A percentile compares a stretch with the other conserved stretches of the same genome.
Evolutionary conservation across 1,140 invertebrate species (phyloP).

Genomic region (Cardiocondyla obscurior): DNA sequence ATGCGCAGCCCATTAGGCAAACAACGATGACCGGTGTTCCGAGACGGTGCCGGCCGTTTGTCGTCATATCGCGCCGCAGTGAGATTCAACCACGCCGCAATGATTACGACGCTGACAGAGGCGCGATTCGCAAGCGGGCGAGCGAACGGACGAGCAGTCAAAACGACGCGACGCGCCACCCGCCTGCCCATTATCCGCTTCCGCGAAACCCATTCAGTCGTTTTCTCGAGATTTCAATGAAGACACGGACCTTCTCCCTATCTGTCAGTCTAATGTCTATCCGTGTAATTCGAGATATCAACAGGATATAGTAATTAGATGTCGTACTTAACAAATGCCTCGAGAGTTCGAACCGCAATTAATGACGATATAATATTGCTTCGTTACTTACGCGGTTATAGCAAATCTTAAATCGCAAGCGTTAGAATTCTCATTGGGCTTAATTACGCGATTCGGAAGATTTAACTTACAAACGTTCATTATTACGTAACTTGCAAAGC

Average conservation of each 20-base stretch:
- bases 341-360: conserved; percentile 27
- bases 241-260: conserved; percentile 44
- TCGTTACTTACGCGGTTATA: conserved; percentile 38
- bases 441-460: neutral
- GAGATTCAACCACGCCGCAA: conserved; percentile 30
- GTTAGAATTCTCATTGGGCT: neutral
- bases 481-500: conserved; percentile 41
- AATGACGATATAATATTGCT: conserved; percentile 39
- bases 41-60: conserved; percentile 67
- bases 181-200: conserved; percentile 64
- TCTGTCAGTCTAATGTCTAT: conserved; percentile 70
- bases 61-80: conserved; percentile 55
- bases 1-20: conserved; percentile 81
- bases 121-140: conserved; percentile 48
- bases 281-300: conserved; percentile 62
- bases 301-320: conserved; percentile 38
- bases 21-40: conserved; percentile 80
- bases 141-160: neutral
- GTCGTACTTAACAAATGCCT: conserved; percentile 52
- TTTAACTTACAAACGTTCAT: neutral
- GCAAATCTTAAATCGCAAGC: neutral
- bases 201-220: conserved; percentile 67
- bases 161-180: conserved; percentile 24
- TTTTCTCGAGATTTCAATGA: conserved; percentile 67
- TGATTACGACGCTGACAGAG: conserved; percentile 53